These are phyloP conservation scores for Macrosiphum euphorbiae DNA, from an alignment of 2,888 invertebrate genomes.

Conservation along the genomic window DNA sequence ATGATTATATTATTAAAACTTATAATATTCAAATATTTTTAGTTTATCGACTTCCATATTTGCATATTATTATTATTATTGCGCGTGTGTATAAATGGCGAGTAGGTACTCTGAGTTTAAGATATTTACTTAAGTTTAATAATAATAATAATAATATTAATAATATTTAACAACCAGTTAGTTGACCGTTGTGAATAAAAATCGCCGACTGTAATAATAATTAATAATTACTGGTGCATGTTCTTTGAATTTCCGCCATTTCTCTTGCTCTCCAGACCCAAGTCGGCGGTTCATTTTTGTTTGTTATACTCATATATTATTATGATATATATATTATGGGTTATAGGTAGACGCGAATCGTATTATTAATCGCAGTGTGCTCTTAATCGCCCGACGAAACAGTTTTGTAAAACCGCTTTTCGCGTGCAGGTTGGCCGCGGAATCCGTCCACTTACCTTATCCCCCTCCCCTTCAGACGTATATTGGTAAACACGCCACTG, in stretches of 20 bases:
- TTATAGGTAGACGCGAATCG: neutral
- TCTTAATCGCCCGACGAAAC: neutral
- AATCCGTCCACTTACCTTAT: neutral
- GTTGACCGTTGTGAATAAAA: neutral
- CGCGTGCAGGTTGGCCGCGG: neutral
- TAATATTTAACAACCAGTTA: neutral
- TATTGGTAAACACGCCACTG: conserved; percentile 13
- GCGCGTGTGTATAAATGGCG: neutral
- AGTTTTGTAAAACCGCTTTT: neutral
- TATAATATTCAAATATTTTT: neutral
- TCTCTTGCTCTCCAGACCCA: neutral
- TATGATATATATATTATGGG: neutral
- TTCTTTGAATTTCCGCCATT: neutral
- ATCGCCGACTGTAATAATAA: neutral
- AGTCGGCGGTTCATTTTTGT: neutral
- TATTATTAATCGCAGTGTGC: neutral
- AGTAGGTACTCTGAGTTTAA: neutral
- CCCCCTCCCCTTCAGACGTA: neutral
- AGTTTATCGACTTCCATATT: conserved; percentile 10
- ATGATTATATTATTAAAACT: neutral
- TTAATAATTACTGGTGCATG: neutral
- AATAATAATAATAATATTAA: neutral
- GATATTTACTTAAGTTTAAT: conserved; percentile 10
- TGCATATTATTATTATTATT: neutral
- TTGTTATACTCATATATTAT: conserved; percentile 12